Conservation (phyloP, 2,888 invertebrate genomes). For the Cosmorhoe ocellata region DNA sequence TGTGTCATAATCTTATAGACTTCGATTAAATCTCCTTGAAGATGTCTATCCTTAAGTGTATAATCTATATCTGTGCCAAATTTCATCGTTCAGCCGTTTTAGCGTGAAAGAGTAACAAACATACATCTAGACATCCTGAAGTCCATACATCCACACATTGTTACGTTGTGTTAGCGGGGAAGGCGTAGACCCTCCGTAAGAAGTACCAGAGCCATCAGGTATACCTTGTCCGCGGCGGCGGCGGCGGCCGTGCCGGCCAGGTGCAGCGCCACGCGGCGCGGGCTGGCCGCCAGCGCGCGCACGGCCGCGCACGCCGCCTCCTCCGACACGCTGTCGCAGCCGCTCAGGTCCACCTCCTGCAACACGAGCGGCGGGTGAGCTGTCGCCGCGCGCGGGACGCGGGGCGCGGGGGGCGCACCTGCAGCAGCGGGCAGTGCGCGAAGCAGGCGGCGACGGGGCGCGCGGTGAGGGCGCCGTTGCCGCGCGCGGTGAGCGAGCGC, state of each 20-base stretch:
- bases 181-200: too few species aligned
- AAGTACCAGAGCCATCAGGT: too few species aligned
- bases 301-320: slow-evolving; percentile 50
- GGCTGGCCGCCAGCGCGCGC: slow-evolving; percentile 43
- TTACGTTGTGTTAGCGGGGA: too few species aligned
- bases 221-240: slow-evolving; percentile 33
- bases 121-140: too few species aligned
- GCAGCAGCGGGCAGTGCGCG: slow-evolving; percentile 47
- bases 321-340: slow-evolving; percentile 62
- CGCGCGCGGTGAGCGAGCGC: slow-evolving; percentile 47
- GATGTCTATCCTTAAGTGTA: too few species aligned
- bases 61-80: too few species aligned
- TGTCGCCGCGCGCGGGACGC: too few species aligned
- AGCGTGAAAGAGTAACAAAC: too few species aligned
- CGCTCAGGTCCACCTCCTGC: slow-evolving; percentile 66
- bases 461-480: slow-evolving; percentile 52
- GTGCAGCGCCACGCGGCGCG: slow-evolving; percentile 52
- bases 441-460: slow-evolving; percentile 50
- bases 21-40: too few species aligned
- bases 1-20: too few species aligned
- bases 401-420: slow-evolving; percentile 39
- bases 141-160: too few species aligned
- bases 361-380: slow-evolving; percentile 32
- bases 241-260: slow-evolving; percentile 57
- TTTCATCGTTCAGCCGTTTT: too few species aligned